These are phyloP conservation scores for Poeciliopsis occidentalis DNA, from an alignment of 2,113 vertebrate genomes.

Conservation along the genomic window DNA sequence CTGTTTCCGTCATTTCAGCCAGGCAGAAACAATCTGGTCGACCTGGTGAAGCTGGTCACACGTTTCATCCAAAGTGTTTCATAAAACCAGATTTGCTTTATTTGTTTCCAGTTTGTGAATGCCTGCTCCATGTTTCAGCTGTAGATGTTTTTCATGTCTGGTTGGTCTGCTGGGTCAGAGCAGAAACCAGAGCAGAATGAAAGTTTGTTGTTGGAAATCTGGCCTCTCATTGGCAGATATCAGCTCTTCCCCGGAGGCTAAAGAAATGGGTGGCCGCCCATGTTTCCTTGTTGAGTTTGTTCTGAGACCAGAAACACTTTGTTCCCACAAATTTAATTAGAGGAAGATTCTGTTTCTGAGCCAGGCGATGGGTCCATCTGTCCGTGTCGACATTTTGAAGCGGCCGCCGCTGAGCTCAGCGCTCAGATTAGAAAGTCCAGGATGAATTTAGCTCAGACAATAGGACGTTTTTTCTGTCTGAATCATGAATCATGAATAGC, in stretches of 20 bases:
- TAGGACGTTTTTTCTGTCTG: not conserved
- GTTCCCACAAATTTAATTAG: slow-evolving; percentile 11
- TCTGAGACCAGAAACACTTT: not conserved
- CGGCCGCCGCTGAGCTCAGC: not conserved
- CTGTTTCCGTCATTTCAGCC: no score
- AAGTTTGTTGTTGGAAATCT: not conserved
- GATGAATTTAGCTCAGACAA: slow-evolving; percentile 15
- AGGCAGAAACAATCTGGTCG: no score
- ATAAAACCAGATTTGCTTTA: no score
- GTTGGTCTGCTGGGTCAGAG: no score
- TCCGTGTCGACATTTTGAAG: not conserved
- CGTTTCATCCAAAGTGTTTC: no score
- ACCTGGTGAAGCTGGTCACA: no score
- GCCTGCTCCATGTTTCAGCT: no score
- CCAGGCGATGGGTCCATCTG: slow-evolving; percentile 4
- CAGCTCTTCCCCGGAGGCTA: slow-evolving; percentile 1
- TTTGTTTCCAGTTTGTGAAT: no score
- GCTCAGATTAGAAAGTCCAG: not conserved
- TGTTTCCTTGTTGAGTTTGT: slow-evolving; percentile 1
- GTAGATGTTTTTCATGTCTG: no score
- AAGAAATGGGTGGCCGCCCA: not conserved
- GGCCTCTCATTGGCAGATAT: not conserved
- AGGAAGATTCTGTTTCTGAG: not conserved
- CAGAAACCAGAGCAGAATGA: no score
- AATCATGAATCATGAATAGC: not conserved